Base-by-base conservation (phyloP, 2,888 invertebrate species). In the Acrocyrtus sp. region DNA sequence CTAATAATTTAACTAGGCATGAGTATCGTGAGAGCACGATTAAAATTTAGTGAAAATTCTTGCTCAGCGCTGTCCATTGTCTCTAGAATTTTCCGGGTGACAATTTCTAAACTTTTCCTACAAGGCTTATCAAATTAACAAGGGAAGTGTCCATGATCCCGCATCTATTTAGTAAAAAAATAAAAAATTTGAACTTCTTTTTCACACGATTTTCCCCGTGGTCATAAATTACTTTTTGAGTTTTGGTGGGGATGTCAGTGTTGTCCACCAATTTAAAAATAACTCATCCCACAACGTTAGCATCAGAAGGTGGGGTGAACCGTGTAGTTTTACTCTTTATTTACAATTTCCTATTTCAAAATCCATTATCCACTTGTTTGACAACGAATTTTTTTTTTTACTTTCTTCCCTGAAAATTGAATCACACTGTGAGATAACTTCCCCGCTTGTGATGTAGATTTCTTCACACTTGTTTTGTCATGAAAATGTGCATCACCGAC, bases 391-490 rank as follows among this genome's bases (percentile, higher is more conserved):
- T n/a, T n/a, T n/a, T n/a, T n/a, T n/a, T n/a, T n/a, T n/a, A n/a
- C n/a, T n/a, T n/a, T n/a, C n/a, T n/a, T n/a, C n/a, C n/a, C n/a
- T n/a, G n/a, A n/a, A n/a, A n/a, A n/a, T n/a, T n/a, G n/a, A n/a
- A n/a, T 22, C 19, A n/a, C 29, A 68, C 41, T 60, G 60, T 60
- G 60, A 60, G 60, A 57, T 48, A 60, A 53, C 29, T 51, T 47
- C 19, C 58, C 48, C 29, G 4, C 41, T 19, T 60, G 27, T 39
- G 17, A 12, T 45, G 68, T 70, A 48, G 56, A 63, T 56, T 70
- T 63, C 63, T 57, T 63, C 63, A 70, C 70, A 63, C 56, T 61
- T 56, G 47, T 69, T 69, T 69, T 69, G 69, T 69, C 69, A 47
- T 56, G 61, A 62, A 60, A 69, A 54, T 69, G 43, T 21, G 60